phyloP scores from a whole-genome alignment of 2,113 vertebrate species.

The Amia ocellicauda region DNA sequence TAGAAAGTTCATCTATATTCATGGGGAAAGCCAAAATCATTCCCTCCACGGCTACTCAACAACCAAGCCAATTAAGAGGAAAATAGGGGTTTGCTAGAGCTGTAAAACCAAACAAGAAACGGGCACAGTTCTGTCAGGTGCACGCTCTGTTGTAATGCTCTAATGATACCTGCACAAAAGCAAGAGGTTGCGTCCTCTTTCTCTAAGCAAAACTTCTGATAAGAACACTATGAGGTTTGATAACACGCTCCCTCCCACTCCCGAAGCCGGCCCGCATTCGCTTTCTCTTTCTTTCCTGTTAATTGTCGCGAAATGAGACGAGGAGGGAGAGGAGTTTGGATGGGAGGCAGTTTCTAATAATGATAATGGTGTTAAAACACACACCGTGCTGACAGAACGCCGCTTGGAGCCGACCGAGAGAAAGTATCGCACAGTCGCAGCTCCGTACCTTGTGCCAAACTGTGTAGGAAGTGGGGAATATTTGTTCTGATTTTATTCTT shows the following conservation, averaged over 20 bases:
- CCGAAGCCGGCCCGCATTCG: too few species aligned
- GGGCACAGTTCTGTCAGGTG: too few species aligned
- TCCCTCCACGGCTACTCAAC: neutral
- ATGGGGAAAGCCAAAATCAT: conserved; percentile 1
- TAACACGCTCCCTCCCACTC: too few species aligned
- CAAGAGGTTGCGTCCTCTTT: neutral
- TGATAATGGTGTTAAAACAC: conserved; percentile 1
- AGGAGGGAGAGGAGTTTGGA: neutral
- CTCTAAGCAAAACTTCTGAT: neutral
- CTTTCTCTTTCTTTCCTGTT: neutral
- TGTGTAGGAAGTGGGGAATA: conserved; percentile 12
- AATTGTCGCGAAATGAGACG: neutral
- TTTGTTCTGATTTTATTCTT: conserved; percentile 12
- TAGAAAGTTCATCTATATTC: conserved; percentile 6
- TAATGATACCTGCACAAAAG: neutral
- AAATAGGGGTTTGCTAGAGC: conserved; percentile 1
- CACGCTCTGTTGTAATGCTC: neutral
- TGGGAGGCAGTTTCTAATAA: neutral
- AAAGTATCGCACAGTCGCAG: neutral
- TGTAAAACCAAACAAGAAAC: too few species aligned
- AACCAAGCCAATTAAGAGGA: neutral
- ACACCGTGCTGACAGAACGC: neutral
- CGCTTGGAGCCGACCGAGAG: neutral
- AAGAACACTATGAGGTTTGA: too few species aligned
- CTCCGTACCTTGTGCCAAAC: neutral